A percentile compares a stretch with the other conserved stretches of the same genome.
Conservation (phyloP, 64 coral and sea anemone genomes). For the Porites lutea region DNA sequence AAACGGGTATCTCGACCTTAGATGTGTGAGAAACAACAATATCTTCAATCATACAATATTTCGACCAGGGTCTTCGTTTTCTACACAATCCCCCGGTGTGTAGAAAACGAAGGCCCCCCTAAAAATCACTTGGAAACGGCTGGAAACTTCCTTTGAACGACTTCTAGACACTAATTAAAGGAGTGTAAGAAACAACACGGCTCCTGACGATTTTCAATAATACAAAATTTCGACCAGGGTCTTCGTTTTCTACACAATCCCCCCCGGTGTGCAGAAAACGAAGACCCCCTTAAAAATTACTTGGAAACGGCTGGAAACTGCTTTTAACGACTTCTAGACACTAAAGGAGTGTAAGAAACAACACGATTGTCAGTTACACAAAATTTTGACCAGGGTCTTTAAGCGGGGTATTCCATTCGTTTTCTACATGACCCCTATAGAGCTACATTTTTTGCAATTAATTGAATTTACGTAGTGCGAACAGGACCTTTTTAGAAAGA, state of each 20-base stretch:
- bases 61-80: too few relatives aligned
- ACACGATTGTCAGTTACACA: not conserved
- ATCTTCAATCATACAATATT: too few relatives aligned
- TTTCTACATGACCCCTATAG: too few relatives aligned
- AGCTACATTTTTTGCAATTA: too few relatives aligned
- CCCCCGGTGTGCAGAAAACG: not conserved
- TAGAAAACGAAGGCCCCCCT: conserved; percentile 21
- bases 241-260: not conserved
- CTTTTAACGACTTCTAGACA: conserved; percentile 7
- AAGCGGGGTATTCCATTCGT: too few relatives aligned
- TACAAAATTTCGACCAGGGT: not conserved
- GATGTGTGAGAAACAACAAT: too few relatives aligned
- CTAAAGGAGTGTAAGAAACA: not conserved
- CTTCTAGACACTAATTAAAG: not conserved
- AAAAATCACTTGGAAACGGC: conserved; percentile 13
- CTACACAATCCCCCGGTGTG: not conserved
- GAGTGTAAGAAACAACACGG: not conserved
- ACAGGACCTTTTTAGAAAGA: too few relatives aligned
- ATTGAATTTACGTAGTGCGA: too few relatives aligned
- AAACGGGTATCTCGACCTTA: too few relatives aligned
- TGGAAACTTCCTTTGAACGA: not conserved
- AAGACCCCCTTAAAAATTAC: not conserved
- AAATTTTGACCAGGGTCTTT: too few relatives aligned
- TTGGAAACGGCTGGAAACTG: conserved; percentile 13
- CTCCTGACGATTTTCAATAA: not conserved